These are phyloP conservation scores for Parapristionchus giblindavisi DNA, from an alignment of 2,888 invertebrate genomes.

Conservation along the genomic window DNA sequence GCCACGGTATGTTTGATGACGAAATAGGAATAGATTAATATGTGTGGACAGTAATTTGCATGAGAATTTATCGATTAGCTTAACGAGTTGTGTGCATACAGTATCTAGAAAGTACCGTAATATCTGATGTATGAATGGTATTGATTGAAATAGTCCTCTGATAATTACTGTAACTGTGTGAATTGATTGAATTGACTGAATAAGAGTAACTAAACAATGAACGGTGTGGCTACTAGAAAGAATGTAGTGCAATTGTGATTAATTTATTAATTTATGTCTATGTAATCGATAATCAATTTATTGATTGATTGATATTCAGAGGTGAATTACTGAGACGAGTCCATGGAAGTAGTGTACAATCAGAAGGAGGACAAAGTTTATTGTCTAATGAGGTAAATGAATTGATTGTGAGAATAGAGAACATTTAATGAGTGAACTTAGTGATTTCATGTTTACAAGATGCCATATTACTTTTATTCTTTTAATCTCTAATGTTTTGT, in stretches of 20 bases:
- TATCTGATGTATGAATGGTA: slow-evolving; percentile 3
- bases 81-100: too few species aligned
- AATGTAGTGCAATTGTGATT: background rate
- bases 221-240: background rate
- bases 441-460: background rate
- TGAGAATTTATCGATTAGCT: background rate
- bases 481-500: too few species aligned
- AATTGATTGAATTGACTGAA: slow-evolving; percentile 9
- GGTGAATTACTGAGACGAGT: slow-evolving; percentile 32
- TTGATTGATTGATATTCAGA: slow-evolving; percentile 2
- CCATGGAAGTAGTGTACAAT: slow-evolving; percentile 35
- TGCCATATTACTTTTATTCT: background rate
- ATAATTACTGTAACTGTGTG: slow-evolving; percentile 4
- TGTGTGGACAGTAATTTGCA: too few species aligned
- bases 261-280: background rate
- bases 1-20: slow-evolving; percentile 26
- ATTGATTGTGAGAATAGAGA: background rate
- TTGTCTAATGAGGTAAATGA: slow-evolving; percentile 31
- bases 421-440: too few species aligned
- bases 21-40: background rate
- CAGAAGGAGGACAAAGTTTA: slow-evolving; percentile 29
- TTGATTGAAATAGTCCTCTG: background rate
- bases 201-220: background rate
- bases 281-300: background rate
- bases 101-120: background rate